Evolutionary conservation across 1,140 invertebrate species (phyloP), one percentile per base, ranked within the genome.

Genomic region (Thaumetopoea pityocampa): DNA sequence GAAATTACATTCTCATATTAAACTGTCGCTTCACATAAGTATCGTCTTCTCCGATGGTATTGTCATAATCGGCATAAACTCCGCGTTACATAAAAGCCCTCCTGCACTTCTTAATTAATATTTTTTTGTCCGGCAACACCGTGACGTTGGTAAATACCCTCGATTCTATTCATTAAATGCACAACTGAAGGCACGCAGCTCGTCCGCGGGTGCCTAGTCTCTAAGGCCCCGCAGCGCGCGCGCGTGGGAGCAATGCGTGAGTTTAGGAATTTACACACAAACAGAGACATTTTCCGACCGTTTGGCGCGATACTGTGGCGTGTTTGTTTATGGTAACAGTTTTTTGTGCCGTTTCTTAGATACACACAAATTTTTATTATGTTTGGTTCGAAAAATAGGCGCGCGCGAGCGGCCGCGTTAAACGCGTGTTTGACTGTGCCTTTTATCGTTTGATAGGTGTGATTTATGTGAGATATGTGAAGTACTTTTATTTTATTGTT

Each of bases 241-340:
- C 28, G 48, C 36, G 73, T 78, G 62, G 73, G 73, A 42, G 68
- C 64, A 27, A 54, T 45, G 54, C 44, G 42, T 53, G 60, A 61
- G 48, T 58, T 61, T 51, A 34, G 38, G 48, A 50, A 61, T 65
- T 66, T 67, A 44, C 49, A 42, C 55, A 67, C 67, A 76, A 68
- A 69, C 68, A 70, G 53, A 73, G 63, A 64, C 52, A 65, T 73
- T 67, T 54, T 73, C 67, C 62, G 67, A 72, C 48, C 55, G 34
- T 59, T 60, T 63, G 63, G 67, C 67, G 58, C 40, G 45, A 53
- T 61, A 59, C 59, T 53, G 65, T 76, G 63, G 61, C 59, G 49
- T 57, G 33, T 62, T 40, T 67, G 60, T 72, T 62, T 61, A 58
- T 51, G 51, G 52, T 35, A 51, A 53, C 41, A 17, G 26, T 51